Percentiles rank a stretch among this genome's conserved stretches.
phyloP scores from a whole-genome alignment of 2,113 vertebrate genomes.

The Halcyon senegalensis region DNA sequence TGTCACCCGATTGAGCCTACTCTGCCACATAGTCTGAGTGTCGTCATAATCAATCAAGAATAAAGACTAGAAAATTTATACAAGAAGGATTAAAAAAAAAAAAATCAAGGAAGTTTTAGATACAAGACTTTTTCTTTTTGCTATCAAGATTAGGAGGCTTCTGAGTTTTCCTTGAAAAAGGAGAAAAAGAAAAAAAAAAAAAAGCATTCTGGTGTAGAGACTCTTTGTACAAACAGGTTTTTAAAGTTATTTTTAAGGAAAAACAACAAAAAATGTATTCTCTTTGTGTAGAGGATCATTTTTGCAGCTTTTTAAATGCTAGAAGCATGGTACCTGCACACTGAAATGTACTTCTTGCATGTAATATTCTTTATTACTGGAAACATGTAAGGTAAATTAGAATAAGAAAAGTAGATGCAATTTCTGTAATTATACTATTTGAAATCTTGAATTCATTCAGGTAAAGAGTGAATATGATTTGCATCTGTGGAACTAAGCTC shows the following conservation, averaged over 20 bases:
- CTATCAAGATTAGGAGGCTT: not conserved
- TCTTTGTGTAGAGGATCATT: not conserved
- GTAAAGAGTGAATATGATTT: not conserved
- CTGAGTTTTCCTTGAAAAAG: no score
- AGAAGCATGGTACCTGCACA: not conserved
- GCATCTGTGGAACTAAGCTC: not conserved
- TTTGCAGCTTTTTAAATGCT: not conserved
- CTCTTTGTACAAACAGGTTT: not conserved
- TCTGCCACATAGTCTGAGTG: not conserved
- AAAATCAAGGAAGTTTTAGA: not conserved
- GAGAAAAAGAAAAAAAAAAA: rapidly evolving
- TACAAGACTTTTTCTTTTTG: not conserved
- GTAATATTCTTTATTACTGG: not conserved
- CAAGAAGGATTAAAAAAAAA: not conserved
- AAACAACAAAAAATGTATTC: not conserved
- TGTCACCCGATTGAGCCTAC: not conserved
- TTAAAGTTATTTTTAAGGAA: not conserved
- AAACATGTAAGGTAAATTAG: not conserved
- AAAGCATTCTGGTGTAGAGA: rapidly evolving
- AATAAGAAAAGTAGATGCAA: not conserved
- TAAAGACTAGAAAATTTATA: not conserved
- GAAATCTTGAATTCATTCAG: not conserved
- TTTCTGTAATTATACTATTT: not conserved
- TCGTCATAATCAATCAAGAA: not conserved
- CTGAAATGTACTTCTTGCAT: not conserved